Conservation (phyloP, 2,113 vertebrate genomes). For the Brevimyrus niger region DNA sequence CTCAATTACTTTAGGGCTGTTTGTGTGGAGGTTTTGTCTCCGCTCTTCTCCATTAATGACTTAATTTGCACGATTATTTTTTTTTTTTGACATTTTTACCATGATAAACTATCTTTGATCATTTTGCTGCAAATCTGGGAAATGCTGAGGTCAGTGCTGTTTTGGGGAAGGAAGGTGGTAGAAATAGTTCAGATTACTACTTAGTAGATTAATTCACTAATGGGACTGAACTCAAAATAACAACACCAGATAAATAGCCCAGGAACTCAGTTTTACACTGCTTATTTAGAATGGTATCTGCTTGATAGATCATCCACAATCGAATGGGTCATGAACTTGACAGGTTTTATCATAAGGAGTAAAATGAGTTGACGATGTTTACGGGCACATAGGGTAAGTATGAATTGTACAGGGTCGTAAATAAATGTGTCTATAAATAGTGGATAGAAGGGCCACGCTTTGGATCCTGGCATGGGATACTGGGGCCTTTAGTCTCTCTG, state of each 20-base stretch:
- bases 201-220: background rate
- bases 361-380: background rate
- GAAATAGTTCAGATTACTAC: background rate
- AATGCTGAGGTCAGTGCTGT: background rate
- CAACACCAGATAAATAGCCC: background rate
- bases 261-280: background rate
- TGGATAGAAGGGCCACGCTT: background rate
- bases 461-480: background rate
- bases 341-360: background rate
- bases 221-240: background rate
- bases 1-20: background rate
- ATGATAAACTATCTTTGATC: background rate
- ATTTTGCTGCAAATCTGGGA: constrained; percentile 2
- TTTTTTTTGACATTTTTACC: background rate
- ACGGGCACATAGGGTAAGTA: background rate
- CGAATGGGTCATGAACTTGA: background rate
- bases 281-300: background rate
- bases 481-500: background rate
- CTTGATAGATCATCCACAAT: background rate
- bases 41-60: background rate
- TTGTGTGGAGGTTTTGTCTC: background rate
- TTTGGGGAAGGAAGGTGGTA: background rate
- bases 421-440: background rate
- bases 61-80: background rate
- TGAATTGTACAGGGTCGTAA: background rate